Evolutionary conservation across 2,888 invertebrate species (phyloP).

Genomic region (Adelognathus sp.): DNA sequence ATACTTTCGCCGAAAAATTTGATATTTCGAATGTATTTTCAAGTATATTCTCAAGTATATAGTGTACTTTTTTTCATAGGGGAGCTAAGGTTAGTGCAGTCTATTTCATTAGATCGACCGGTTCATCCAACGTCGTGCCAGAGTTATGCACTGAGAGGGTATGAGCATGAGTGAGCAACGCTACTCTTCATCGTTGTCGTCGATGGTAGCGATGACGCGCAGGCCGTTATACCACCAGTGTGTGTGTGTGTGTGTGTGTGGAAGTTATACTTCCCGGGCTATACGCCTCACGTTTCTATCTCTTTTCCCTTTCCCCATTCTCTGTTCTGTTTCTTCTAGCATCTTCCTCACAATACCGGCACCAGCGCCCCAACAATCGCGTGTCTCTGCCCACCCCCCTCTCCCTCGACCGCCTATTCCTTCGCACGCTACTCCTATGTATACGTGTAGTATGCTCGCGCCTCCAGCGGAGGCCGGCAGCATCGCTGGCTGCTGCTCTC

Average conservation of each 20-base stretch:
- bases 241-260: conserved; percentile 16
- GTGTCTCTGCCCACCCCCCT: background rate
- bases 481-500: conserved; percentile 73
- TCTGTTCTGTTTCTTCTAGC: background rate
- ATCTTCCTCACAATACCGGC: conserved; percentile 39
- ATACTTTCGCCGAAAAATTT: no score
- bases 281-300: conserved; percentile 2
- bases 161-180: conserved; percentile 47
- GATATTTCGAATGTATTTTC: no score
- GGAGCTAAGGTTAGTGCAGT: background rate
- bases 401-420: background rate
- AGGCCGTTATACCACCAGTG: conserved; percentile 10
- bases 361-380: conserved; percentile 1
- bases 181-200: conserved; percentile 10
- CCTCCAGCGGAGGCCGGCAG: conserved; percentile 53
- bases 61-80: no score
- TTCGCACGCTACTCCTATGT: background rate
- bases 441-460: conserved; percentile 22
- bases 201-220: conserved; percentile 52
- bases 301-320: conserved; percentile 34
- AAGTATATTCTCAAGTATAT: no score
- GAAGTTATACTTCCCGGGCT: no score
- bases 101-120: background rate
- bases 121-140: background rate
- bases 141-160: conserved; percentile 43